These are phyloP conservation scores for Dicaeum eximium DNA, from an alignment of 2,113 vertebrate species.

Conservation along the genomic window DNA sequence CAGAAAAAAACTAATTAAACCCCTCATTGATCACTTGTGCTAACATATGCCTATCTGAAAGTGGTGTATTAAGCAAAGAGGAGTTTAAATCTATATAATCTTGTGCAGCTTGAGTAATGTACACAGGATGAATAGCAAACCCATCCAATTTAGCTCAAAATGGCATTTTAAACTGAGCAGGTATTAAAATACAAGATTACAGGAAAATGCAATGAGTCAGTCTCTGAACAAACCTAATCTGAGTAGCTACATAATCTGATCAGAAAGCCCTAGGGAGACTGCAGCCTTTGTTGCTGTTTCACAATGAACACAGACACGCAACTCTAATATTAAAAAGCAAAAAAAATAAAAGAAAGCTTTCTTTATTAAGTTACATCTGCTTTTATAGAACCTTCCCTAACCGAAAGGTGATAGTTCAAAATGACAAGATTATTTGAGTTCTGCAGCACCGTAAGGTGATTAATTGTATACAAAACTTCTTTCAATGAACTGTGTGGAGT, in stretches of 20 bases:
- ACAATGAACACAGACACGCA: no score
- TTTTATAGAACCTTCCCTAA: no score
- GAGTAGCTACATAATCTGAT: not conserved
- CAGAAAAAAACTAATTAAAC: slow-evolving; percentile 33
- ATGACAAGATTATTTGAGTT: no score
- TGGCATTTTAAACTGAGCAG: not conserved
- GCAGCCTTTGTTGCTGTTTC: no score
- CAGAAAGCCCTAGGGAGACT: not conserved
- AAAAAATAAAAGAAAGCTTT: no score
- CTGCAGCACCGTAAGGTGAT: no score
- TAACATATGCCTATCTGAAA: slow-evolving; percentile 25
- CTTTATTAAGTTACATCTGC: no score
- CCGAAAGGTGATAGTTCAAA: no score
- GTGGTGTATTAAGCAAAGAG: slow-evolving; percentile 3
- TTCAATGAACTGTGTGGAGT: no score
- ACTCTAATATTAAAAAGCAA: no score
- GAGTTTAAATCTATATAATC: slow-evolving; percentile 26
- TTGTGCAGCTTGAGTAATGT: not conserved
- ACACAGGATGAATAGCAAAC: slow-evolving; percentile 13
- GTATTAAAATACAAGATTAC: not conserved
- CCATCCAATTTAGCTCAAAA: not conserved
- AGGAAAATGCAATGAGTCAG: not conserved
- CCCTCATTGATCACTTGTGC: slow-evolving; percentile 10
- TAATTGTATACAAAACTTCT: no score
- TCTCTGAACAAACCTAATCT: not conserved